These are phyloP conservation scores for Drosophila recens DNA, from an alignment of 2,888 invertebrate genomes.

Conservation along the genomic window DNA sequence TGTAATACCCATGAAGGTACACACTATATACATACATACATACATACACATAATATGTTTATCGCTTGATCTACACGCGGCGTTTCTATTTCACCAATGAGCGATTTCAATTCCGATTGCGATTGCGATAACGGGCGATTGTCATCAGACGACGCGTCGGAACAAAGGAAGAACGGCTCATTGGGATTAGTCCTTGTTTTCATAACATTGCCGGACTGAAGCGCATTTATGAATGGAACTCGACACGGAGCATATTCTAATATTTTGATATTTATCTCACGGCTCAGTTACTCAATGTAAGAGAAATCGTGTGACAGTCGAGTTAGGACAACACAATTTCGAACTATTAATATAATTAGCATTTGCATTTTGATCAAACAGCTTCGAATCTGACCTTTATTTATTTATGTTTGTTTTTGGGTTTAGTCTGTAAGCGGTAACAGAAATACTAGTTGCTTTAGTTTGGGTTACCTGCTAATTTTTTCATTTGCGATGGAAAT, in stretches of 20 bases:
- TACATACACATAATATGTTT: neutral
- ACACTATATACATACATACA: neutral
- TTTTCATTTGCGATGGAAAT: no score
- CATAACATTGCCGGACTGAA: slow-evolving; percentile 23
- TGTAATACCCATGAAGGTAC: slow-evolving; percentile 3
- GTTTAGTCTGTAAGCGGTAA: no score
- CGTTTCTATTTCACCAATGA: slow-evolving; percentile 41
- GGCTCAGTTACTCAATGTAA: slow-evolving; percentile 24
- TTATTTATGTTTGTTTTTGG: neutral
- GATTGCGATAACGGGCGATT: slow-evolving; percentile 28
- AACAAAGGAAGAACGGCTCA: slow-evolving; percentile 18
- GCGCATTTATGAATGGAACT: slow-evolving; percentile 18
- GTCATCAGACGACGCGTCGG: slow-evolving; percentile 9
- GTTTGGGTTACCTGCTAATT: no score
- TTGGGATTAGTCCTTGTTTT: slow-evolving; percentile 45
- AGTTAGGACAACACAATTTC: neutral
- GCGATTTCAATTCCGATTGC: slow-evolving; percentile 5
- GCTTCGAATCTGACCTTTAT: neutral
- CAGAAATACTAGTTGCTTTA: no score
- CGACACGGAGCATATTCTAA: neutral
- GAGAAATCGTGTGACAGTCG: neutral
- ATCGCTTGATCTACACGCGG: slow-evolving; percentile 35
- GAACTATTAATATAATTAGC: neutral
- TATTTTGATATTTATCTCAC: slow-evolving; percentile 9
- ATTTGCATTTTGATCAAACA: neutral